Base-by-base conservation (phyloP, 1,140 invertebrate species). In the Aporrectodea caliginosa region DNA sequence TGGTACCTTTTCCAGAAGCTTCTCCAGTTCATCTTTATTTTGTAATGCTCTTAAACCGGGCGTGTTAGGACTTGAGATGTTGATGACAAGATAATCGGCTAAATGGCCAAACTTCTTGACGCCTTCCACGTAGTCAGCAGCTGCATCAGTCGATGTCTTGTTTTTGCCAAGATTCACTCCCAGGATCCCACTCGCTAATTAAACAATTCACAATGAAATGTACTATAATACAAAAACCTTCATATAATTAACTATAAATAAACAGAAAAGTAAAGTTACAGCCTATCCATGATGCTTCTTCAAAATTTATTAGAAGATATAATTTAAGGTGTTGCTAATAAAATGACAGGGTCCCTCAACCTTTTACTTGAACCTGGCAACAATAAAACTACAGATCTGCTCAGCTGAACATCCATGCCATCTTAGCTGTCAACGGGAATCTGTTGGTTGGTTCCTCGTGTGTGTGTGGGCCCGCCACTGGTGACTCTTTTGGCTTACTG, bases 91-190 rank as follows among this genome's bases (percentile, higher is more conserved):
- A 82, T 90, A 91, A 82, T 90, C 90, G n/a, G 88, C 88, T 12
- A 58, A 6, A 12, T 2, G 27, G 27, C 6, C 70, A 83, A 91
- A 90, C 72, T 85, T 85, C 69, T 84, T 81, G 6, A 90, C 85
- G 31, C 90, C 90, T 78, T 86, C 82, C 58, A 89, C 90, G 86
- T 98, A 99, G 89, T 99, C 80, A 70, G 6, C 68, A 31, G 91
- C 88, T 0, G 94, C 89, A 89, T 95, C 91, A 58, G 88, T 82
- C 1, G 94, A 94, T 0, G 88, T 87, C 89, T 98, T 98, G 89
- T 99, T 99, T 88, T 96, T 97, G 0, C 98, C 98, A 69, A 99
- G 90, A 90, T 98, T 98, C 0, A 99, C 91, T 16, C 97, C 96
- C 69, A 98, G 81, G 12, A 89, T 79, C 31, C 86, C 85, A 58